These are phyloP conservation scores for Apocheima hispidaria DNA, from an alignment of 2,888 invertebrate genomes.

Conservation along the genomic window DNA sequence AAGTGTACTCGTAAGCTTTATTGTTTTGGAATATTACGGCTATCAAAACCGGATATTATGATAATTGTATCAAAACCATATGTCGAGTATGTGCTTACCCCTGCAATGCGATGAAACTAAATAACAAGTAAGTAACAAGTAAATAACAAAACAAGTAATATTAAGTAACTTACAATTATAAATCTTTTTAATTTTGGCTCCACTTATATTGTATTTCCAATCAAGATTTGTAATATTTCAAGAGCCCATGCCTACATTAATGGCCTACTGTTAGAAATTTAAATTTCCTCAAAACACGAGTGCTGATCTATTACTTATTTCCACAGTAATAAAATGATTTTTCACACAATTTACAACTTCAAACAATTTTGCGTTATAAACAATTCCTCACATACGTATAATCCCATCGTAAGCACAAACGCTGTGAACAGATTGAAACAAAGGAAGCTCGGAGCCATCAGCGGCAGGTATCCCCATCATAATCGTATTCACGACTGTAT, in stretches of 20 bases:
- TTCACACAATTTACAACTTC: not conserved
- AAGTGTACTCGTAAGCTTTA: conserved; percentile 42
- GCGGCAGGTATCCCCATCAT: conserved; percentile 23
- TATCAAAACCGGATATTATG: conserved; percentile 25
- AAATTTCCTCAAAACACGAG: too few species aligned
- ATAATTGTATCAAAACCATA: conserved; percentile 23
- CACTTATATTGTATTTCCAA: too few species aligned
- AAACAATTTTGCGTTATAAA: not conserved
- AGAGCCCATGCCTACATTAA: too few species aligned
- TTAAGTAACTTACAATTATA: too few species aligned
- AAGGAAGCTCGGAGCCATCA: conserved; percentile 22
- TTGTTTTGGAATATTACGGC: conserved; percentile 36
- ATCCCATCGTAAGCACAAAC: conserved; percentile 4
- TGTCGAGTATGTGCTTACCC: not conserved
- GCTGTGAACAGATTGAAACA: conserved; percentile 16
- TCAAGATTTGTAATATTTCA: too few species aligned
- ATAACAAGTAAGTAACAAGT: too few species aligned
- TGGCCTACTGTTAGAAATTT: too few species aligned
- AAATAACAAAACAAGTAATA: too few species aligned
- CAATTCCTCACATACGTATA: conserved; percentile 3
- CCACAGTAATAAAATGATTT: too few species aligned
- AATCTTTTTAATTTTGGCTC: not conserved
- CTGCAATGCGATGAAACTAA: conserved; percentile 2
- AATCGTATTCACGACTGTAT: conserved; percentile 20
- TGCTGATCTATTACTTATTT: too few species aligned